phyloP scores from a whole-genome alignment of 2,888 invertebrate species.

The Hermodice carunculata region DNA sequence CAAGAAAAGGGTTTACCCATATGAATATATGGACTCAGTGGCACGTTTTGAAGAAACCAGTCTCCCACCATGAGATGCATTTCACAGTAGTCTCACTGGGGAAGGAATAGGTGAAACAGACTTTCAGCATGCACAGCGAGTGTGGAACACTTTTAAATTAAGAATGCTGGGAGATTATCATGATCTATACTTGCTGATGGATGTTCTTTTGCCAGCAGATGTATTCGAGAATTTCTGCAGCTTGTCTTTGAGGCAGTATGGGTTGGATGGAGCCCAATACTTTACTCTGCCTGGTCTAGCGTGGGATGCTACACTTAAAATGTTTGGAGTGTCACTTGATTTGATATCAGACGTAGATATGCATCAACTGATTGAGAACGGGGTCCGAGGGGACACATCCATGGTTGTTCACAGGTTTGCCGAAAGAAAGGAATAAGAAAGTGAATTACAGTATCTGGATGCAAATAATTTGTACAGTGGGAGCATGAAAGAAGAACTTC shows the following conservation, averaged over 20 bases:
- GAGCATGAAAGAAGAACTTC: conserved; percentile 47
- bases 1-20: neutral
- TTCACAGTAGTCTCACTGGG: conserved; percentile 21
- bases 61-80: conserved; percentile 10
- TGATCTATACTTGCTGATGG: conserved; percentile 45
- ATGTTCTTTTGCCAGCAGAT: conserved; percentile 54
- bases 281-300: conserved; percentile 51
- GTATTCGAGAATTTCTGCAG: conserved; percentile 57
- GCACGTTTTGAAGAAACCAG: neutral
- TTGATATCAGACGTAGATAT: conserved; percentile 46
- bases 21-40: neutral
- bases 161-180: conserved; percentile 44
- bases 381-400: conserved; percentile 16
- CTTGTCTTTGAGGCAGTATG: conserved; percentile 40
- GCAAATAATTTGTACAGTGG: conserved; percentile 52
- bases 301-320: conserved; percentile 53
- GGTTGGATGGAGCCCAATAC: conserved; percentile 49
- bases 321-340: conserved; percentile 42
- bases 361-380: conserved; percentile 35
- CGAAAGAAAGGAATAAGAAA: conserved; percentile 52
- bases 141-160: conserved; percentile 31
- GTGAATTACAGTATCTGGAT: no score
- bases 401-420: conserved; percentile 41
- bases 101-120: conserved; percentile 26
- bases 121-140: conserved; percentile 32